These are phyloP conservation scores for Rousettus madagascariensis DNA, from an alignment of 2,797 vertebrate species.

Conservation along the genomic window DNA sequence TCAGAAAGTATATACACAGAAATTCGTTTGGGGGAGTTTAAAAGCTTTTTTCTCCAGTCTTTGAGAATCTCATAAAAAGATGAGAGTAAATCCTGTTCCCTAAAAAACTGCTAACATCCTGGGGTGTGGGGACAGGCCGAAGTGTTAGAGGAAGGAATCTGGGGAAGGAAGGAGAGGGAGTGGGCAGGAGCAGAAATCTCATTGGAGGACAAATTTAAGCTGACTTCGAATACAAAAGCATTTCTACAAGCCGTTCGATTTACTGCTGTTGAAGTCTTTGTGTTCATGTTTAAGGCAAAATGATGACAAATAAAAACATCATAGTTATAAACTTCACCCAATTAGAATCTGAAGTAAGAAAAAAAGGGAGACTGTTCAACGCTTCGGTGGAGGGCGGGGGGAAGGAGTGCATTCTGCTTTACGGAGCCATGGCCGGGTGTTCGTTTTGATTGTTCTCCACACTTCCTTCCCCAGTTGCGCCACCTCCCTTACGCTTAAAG, in stretches of 20 bases:
- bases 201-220: not conserved
- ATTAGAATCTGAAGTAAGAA: not conserved
- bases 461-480: constrained; percentile 49
- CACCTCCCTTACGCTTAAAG: not conserved
- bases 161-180: not conserved
- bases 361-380: not conserved
- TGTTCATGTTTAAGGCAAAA: not conserved
- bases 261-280: not conserved
- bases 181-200: not conserved
- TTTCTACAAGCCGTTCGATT: not conserved
- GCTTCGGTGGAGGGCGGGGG: not conserved
- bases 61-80: not conserved
- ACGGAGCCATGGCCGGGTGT: not conserved
- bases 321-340: not conserved
- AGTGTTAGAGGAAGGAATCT: not conserved
- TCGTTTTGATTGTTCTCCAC: not conserved
- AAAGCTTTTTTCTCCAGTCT: not conserved
- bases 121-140: not conserved
- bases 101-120: not conserved
- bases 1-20: not conserved
- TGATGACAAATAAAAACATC: not conserved
- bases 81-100: not conserved
- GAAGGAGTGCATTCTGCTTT: not conserved
- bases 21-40: not conserved
- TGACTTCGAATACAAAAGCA: not conserved